Conservation (phyloP, 2,113 vertebrate genomes). For the Zingel zingel region DNA sequence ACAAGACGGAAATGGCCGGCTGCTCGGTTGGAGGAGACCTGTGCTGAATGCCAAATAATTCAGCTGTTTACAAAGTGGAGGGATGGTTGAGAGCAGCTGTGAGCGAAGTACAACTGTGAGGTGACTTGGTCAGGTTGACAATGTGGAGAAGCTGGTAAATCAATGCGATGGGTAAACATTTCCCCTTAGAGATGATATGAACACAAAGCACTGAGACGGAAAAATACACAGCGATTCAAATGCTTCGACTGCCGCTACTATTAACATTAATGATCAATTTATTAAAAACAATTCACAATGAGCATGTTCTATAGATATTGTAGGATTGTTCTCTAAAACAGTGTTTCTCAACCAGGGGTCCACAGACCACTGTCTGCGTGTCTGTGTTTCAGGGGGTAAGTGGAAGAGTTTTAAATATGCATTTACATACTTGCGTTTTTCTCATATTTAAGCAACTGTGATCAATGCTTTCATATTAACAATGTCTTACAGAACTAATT, state of each 20-base stretch:
- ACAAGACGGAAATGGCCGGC: conserved; percentile 29
- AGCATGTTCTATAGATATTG: neutral
- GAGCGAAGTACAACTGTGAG: conserved; percentile 25
- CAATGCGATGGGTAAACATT: conserved; percentile 16
- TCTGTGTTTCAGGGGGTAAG: neutral
- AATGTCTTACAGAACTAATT: neutral
- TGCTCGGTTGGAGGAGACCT: conserved; percentile 6
- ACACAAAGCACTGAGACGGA: neutral
- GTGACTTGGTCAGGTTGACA: conserved; percentile 20
- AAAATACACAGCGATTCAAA: conserved; percentile 9
- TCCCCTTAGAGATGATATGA: neutral
- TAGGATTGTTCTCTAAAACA: neutral
- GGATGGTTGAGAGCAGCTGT: conserved; percentile 28
- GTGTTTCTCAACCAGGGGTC: neutral
- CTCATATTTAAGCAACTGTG: neutral
- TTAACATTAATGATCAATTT: neutral
- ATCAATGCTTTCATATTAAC: neutral
- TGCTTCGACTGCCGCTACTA: neutral
- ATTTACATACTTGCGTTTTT: neutral
- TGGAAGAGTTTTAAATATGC: too few species aligned
- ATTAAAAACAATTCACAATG: neutral
- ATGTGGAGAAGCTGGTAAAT: conserved; percentile 7
- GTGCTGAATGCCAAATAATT: conserved; percentile 59
- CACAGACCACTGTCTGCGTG: too few species aligned
- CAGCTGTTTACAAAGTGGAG: conserved; percentile 55